Percentiles rank a stretch among this genome's conserved stretches.
phyloP scores from a whole-genome alignment of 2,888 invertebrate genomes.

The Coenonympha arcania region DNA sequence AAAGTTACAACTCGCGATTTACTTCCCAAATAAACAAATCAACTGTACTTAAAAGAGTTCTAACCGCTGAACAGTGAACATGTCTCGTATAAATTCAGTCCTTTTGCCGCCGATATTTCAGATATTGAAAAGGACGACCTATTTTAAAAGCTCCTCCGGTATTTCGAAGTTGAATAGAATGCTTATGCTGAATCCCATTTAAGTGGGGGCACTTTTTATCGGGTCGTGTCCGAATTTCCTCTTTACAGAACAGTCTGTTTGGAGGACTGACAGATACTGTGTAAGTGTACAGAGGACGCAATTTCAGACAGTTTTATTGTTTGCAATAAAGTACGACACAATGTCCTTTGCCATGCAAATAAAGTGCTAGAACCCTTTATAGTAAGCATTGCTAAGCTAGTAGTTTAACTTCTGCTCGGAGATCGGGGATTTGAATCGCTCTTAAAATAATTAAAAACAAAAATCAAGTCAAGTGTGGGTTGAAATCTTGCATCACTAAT shows the following conservation, averaged over 20 bases:
- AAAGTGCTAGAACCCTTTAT: background rate
- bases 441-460: too few species aligned
- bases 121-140: slow-evolving; percentile 49
- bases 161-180: slow-evolving; percentile 27
- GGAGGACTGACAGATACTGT: background rate
- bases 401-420: too few species aligned
- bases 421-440: too few species aligned
- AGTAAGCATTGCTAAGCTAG: too few species aligned
- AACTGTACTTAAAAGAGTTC: slow-evolving; percentile 8
- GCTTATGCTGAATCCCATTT: slow-evolving; percentile 32
- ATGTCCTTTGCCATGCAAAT: background rate
- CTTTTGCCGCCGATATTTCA: slow-evolving; percentile 36
- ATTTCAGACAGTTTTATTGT: background rate
- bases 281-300: background rate
- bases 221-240: slow-evolving; percentile 14
- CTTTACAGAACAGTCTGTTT: background rate
- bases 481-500: too few species aligned
- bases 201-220: slow-evolving; percentile 29
- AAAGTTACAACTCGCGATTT: too few species aligned
- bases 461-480: too few species aligned
- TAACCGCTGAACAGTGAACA: slow-evolving; percentile 19
- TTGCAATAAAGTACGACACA: background rate
- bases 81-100: slow-evolving; percentile 20
- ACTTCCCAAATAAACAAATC: background rate
- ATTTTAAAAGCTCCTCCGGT: slow-evolving; percentile 39